Conservation (phyloP, 2,797 vertebrate species). For the Merluccius polli region DNA sequence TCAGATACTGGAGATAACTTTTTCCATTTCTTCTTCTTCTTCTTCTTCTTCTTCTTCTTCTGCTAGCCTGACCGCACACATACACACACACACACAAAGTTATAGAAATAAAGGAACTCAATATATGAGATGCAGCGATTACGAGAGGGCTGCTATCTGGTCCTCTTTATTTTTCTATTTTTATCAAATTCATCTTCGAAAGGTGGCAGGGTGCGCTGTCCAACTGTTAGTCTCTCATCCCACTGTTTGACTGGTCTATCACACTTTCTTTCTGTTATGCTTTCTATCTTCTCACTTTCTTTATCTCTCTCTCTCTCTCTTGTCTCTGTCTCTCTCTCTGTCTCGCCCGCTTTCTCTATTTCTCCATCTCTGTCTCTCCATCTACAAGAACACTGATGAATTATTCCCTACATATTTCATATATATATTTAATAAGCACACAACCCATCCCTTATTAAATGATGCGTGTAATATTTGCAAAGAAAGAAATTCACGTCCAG, state of each 20-base stretch:
- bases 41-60: background rate
- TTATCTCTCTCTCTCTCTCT: background rate
- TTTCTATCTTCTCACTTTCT: background rate
- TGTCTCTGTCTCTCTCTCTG: background rate
- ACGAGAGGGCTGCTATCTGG: too few relatives aligned
- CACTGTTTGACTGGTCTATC: background rate
- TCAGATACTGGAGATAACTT: slow-evolving; percentile 64
- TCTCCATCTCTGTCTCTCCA: background rate
- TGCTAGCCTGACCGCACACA: background rate
- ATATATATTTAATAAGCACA: slow-evolving; percentile 3
- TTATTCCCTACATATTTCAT: background rate
- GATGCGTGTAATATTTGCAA: background rate
- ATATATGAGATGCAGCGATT: too few relatives aligned
- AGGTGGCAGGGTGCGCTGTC: background rate
- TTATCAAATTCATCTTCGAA: too few relatives aligned
- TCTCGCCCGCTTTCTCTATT: slow-evolving; percentile 4
- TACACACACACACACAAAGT: too few relatives aligned
- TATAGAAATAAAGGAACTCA: too few relatives aligned
- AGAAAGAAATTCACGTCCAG: background rate
- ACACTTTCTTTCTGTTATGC: background rate
- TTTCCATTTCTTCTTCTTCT: slow-evolving; percentile 20
- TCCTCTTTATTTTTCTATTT: too few relatives aligned
- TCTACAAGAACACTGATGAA: background rate
- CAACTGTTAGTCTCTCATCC: background rate
- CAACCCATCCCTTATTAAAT: slow-evolving; percentile 2